These are phyloP conservation scores for Engraulis encrasicolus DNA, from an alignment of 2,113 vertebrate genomes.

Conservation along the genomic window DNA sequence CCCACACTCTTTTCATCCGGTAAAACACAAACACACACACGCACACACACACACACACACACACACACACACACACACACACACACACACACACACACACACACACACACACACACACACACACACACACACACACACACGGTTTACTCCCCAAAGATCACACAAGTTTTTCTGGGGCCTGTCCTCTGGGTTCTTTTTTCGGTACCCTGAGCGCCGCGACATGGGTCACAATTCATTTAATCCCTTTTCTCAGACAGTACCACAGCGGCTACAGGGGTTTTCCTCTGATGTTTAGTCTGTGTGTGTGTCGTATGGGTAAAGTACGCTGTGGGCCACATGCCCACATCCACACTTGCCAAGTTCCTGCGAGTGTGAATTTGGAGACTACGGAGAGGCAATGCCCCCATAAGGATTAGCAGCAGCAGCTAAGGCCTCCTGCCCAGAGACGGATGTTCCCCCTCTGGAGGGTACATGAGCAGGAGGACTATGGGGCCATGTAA, in stretches of 20 bases:
- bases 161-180: not conserved
- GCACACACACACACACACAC: not conserved
- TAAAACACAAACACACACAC: no score
- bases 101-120: not conserved
- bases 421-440: not conserved
- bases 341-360: slow-evolving; percentile 13
- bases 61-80: not conserved
- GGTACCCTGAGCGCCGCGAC: no score
- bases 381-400: no score
- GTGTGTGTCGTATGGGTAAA: no score
- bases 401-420: not conserved
- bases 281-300: not conserved
- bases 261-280: slow-evolving; percentile 18
- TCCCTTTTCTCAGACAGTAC: not conserved
- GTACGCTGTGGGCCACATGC: not conserved
- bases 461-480: not conserved
- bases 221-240: not conserved
- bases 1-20: not conserved
- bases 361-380: slow-evolving; percentile 26
- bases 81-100: not conserved
- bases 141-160: not conserved
- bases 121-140: not conserved
- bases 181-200: not conserved
- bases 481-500: no score
- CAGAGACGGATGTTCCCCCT: slow-evolving; percentile 4